These are phyloP conservation scores for Mugil cephalus DNA, from an alignment of 2,113 vertebrate species.

Conservation along the genomic window DNA sequence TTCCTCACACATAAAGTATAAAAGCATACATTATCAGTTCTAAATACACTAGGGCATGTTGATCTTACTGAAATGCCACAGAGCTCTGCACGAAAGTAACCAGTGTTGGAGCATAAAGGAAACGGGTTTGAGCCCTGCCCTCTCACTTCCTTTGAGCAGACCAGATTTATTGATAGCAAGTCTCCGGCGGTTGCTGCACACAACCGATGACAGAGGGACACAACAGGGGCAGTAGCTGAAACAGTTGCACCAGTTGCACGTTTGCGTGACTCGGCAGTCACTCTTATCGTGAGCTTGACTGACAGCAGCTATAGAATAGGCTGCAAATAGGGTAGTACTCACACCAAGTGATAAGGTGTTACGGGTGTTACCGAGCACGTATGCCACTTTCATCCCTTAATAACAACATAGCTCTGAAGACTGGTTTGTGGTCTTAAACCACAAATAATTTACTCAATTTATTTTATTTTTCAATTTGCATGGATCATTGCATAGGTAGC, in stretches of 20 bases:
- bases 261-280: neutral
- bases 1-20: no score
- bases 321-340: neutral
- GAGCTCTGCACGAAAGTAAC: conserved; percentile 21
- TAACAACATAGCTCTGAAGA: no score
- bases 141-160: conserved; percentile 75
- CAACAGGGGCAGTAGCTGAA: neutral
- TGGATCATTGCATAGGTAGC: no score
- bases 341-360: neutral
- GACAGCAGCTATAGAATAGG: neutral
- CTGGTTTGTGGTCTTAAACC: no score
- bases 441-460: no score
- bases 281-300: neutral
- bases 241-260: neutral
- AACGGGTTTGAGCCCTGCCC: conserved; percentile 70
- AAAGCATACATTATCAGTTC: neutral
- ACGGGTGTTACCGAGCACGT: no score
- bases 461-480: no score
- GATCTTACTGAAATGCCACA: neutral
- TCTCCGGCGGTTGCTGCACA: conserved; percentile 11
- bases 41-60: neutral
- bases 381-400: no score
- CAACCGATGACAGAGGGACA: neutral
- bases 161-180: conserved; percentile 43
- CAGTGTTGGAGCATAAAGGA: conserved; percentile 67